Conservation (phyloP, 1,140 invertebrate genomes). For the Drosophila funebris region DNA sequence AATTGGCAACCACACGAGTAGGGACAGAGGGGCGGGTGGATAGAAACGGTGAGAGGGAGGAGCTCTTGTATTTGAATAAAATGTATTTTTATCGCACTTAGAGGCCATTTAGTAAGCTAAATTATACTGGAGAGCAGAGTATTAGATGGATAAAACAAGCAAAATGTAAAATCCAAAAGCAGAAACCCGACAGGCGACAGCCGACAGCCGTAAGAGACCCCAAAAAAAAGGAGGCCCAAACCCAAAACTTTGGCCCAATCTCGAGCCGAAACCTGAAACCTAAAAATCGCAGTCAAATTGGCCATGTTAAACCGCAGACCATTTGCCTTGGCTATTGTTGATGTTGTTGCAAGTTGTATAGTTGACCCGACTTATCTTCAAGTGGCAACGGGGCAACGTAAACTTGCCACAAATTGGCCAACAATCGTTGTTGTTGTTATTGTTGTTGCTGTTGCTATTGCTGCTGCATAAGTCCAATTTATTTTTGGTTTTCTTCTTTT, state of each 20-base stretch:
- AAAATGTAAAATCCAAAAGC: slow-evolving; percentile 13
- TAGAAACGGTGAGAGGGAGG: not conserved
- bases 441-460: slow-evolving; percentile 29
- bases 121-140: slow-evolving; percentile 66
- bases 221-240: slow-evolving; percentile 23
- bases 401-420: slow-evolving; percentile 79
- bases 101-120: slow-evolving; percentile 78
- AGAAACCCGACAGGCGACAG: not conserved
- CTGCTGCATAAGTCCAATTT: slow-evolving; percentile 78
- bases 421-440: slow-evolving; percentile 50
- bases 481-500: slow-evolving; percentile 52
- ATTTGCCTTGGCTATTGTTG: slow-evolving; percentile 58
- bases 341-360: slow-evolving; percentile 75
- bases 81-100: slow-evolving; percentile 80
- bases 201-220: not conserved
- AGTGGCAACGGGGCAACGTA: slow-evolving; percentile 66
- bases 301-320: slow-evolving; percentile 77
- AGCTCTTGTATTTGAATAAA: slow-evolving; percentile 64
- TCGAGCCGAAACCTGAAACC: slow-evolving; percentile 26
- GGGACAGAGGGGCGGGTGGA: not conserved
- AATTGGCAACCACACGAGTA: slow-evolving; percentile 53
- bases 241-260: slow-evolving; percentile 28
- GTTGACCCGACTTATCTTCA: slow-evolving; percentile 57
- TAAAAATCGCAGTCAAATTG: slow-evolving; percentile 78
- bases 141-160: slow-evolving; percentile 38